A percentile compares a stretch with the other conserved stretches of the same genome.
Conservation (phyloP, 1,140 invertebrate species). For the Pentalonia nigronervosa region DNA sequence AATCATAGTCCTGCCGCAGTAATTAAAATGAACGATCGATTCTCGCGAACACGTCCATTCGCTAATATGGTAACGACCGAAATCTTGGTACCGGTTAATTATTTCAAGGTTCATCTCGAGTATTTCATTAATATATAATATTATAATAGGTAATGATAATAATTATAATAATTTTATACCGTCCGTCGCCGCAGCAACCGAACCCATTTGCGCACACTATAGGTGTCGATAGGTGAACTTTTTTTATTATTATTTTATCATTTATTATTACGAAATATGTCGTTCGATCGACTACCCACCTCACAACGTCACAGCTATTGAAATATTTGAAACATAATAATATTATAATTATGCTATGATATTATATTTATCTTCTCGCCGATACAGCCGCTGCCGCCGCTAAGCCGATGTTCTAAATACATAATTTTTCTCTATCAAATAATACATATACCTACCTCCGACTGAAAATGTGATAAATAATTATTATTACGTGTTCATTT, state of each 20-base stretch:
- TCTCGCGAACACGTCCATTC: not conserved
- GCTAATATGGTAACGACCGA: conserved; percentile 25
- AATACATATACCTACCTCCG: not conserved
- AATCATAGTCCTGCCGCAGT: not conserved
- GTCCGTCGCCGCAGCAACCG: not conserved
- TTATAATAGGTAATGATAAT: not conserved
- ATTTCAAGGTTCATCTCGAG: not conserved
- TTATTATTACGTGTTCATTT: not conserved
- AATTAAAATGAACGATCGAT: conserved; percentile 15
- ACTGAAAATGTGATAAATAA: not conserved
- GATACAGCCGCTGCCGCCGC: not conserved
- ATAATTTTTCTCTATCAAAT: not conserved
- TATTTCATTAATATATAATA: not conserved
- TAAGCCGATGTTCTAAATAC: not conserved
- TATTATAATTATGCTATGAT: not conserved
- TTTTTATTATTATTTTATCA: not conserved
- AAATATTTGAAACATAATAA: not conserved
- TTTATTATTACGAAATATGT: not conserved
- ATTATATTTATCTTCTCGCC: not conserved
- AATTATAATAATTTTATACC: not conserved
- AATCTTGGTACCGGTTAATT: not conserved
- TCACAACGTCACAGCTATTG: not conserved
- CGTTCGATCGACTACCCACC: not conserved
- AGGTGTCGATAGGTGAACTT: not conserved
- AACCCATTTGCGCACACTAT: not conserved